Conservation (phyloP, 2,797 vertebrate genomes). For the Cyprinodon diabolis region DNA sequence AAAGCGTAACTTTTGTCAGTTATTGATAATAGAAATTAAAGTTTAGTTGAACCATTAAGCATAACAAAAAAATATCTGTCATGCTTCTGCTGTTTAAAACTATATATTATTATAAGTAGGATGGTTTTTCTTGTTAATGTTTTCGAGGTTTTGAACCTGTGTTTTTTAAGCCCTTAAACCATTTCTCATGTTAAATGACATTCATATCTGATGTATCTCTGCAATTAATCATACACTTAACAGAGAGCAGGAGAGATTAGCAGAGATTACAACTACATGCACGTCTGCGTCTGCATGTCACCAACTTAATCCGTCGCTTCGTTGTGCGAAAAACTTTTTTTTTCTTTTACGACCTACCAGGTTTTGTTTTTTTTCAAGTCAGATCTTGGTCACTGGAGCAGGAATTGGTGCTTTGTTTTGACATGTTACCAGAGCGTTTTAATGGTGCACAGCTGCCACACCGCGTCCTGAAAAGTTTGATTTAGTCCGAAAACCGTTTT, state of each 20-base stretch:
- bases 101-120: background rate
- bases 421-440: background rate
- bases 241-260: background rate
- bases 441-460: background rate
- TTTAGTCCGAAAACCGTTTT: background rate
- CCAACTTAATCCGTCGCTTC: background rate
- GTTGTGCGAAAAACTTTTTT: constrained; percentile 1
- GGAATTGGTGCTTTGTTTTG: constrained; percentile 4
- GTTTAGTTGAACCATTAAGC: background rate
- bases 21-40: background rate
- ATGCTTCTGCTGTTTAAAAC: background rate
- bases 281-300: background rate
- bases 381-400: background rate
- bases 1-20: background rate
- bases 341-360: background rate
- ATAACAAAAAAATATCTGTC: background rate
- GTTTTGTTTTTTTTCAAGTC: background rate
- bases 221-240: constrained; percentile 22
- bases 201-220: constrained; percentile 8
- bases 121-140: background rate
- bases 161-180: constrained; percentile 36
- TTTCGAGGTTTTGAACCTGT: constrained; percentile 14
- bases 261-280: constrained; percentile 11
- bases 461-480: constrained; percentile 3
- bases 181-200: constrained; percentile 30